Evolutionary conservation across 2,888 invertebrate species (phyloP).

Genomic region (Hartigia nigra): DNA sequence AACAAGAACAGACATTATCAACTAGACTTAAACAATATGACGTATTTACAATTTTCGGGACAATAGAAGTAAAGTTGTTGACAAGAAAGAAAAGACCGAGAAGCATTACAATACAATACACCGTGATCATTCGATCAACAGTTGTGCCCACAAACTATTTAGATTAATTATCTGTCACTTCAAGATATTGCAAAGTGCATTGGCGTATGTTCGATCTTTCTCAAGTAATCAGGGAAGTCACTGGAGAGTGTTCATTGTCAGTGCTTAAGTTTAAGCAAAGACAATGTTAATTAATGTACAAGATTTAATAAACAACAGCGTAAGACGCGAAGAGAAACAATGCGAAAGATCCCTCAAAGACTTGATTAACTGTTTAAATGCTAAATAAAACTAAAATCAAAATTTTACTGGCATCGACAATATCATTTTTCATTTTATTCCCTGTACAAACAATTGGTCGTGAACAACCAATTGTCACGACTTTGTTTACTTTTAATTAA

Average conservation of each 20-base stretch:
- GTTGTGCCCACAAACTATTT: not conserved
- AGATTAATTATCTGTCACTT: not conserved
- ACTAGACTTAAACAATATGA: not conserved
- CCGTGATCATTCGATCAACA: not conserved
- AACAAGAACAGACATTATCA: not conserved
- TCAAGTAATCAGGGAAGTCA: not conserved
- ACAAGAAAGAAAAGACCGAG: not conserved
- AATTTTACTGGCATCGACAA: not conserved
- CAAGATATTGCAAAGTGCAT: not conserved
- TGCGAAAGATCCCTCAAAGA: not conserved
- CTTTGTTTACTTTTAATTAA: not conserved
- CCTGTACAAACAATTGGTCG: not conserved
- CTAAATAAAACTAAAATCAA: not conserved
- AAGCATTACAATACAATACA: not conserved
- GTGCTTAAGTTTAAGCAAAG: not conserved
- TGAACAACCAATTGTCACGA: not conserved
- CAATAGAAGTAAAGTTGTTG: not conserved
- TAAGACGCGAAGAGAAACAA: not conserved
- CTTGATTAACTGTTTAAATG: not conserved
- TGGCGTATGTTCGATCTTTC: not conserved
- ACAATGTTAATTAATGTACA: not conserved
- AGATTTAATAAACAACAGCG: not conserved
- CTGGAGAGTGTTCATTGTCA: not conserved
- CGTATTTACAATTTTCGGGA: not conserved
- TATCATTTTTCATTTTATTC: not conserved